phyloP scores from a whole-genome alignment of 1,140 invertebrate species.

The Drosophila pallidifrons region DNA sequence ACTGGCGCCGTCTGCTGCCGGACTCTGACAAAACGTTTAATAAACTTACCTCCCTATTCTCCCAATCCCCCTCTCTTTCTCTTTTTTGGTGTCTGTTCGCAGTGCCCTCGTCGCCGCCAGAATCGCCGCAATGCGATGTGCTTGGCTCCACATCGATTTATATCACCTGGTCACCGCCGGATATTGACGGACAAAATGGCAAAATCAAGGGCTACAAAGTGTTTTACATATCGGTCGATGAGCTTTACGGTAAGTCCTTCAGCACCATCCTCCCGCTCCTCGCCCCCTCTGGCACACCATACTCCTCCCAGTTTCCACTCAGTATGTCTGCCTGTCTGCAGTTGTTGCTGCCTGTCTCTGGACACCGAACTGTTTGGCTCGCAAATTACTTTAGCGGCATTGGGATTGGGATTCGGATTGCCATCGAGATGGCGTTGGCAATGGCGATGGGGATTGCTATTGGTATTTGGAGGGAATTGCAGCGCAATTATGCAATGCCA shows the following conservation, averaged over 20 bases:
- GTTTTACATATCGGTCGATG: conserved; percentile 90
- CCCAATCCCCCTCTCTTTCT: neutral
- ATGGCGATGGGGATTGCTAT: conserved; percentile 1
- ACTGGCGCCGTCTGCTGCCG: conserved; percentile 17
- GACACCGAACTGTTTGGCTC: conserved; percentile 48
- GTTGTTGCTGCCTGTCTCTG: conserved; percentile 16
- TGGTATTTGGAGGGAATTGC: conserved; percentile 30
- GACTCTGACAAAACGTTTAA: conserved; percentile 57
- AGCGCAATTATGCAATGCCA: conserved; percentile 64
- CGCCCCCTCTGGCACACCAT: neutral
- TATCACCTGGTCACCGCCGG: conserved; percentile 94
- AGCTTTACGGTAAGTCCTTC: conserved; percentile 88
- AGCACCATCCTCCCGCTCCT: neutral
- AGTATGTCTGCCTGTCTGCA: neutral
- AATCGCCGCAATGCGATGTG: conserved; percentile 91
- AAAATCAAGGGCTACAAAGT: conserved; percentile 95
- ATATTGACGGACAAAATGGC: conserved; percentile 92
- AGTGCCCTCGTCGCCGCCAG: conserved; percentile 93
- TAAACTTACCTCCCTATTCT: conserved; percentile 40
- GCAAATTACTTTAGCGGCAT: conserved; percentile 62
- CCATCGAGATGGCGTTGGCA: neutral
- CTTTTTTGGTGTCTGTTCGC: conserved; percentile 51
- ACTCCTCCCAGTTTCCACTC: neutral
- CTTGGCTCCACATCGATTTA: conserved; percentile 93
- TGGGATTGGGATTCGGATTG: conserved; percentile 26